These are phyloP conservation scores for Speoplatyrhinus poulsoni DNA, from an alignment of 2,113 vertebrate genomes.

Conservation along the genomic window DNA sequence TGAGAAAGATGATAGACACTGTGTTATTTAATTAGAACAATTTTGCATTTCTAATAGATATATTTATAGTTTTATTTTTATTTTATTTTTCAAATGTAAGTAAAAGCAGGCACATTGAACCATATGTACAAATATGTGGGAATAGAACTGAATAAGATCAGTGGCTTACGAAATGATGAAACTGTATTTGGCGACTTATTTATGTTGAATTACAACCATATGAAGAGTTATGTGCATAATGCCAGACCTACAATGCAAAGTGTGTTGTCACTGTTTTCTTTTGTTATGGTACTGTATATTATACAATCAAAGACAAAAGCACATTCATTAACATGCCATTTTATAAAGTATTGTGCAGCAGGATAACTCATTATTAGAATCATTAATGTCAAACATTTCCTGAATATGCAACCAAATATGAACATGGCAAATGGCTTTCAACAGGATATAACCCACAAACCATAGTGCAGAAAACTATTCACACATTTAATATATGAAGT, in stretches of 20 bases:
- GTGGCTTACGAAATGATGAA: slow-evolving; percentile 30
- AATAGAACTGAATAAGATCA: slow-evolving; percentile 14
- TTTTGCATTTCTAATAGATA: slow-evolving; percentile 43
- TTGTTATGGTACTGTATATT: slow-evolving; percentile 20
- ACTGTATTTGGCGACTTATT: slow-evolving; percentile 15
- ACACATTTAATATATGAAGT: background rate
- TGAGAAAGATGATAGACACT: slow-evolving; percentile 42
- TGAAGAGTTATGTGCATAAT: slow-evolving; percentile 43
- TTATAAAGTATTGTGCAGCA: slow-evolving; percentile 14
- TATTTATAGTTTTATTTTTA: slow-evolving; percentile 63
- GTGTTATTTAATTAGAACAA: slow-evolving; percentile 63
- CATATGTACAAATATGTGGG: slow-evolving; percentile 33
- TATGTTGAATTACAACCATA: slow-evolving; percentile 27
- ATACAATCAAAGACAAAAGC: slow-evolving; percentile 35
- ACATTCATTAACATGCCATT: slow-evolving; percentile 44
- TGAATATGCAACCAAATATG: slow-evolving; percentile 30
- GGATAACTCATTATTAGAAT: slow-evolving; percentile 19
- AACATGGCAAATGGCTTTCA: slow-evolving; percentile 33
- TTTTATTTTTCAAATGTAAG: slow-evolving; percentile 3
- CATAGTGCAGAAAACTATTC: slow-evolving; percentile 24
- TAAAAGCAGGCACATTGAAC: slow-evolving; percentile 44
- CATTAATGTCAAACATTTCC: background rate
- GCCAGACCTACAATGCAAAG: slow-evolving; percentile 45
- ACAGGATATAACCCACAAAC: slow-evolving; percentile 31
- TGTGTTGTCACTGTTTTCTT: slow-evolving; percentile 39